Evolutionary conservation across 2,113 vertebrate species (phyloP), one percentile per base, ranked within the genome.

Genomic region (Gasterosteus nipponicus): DNA sequence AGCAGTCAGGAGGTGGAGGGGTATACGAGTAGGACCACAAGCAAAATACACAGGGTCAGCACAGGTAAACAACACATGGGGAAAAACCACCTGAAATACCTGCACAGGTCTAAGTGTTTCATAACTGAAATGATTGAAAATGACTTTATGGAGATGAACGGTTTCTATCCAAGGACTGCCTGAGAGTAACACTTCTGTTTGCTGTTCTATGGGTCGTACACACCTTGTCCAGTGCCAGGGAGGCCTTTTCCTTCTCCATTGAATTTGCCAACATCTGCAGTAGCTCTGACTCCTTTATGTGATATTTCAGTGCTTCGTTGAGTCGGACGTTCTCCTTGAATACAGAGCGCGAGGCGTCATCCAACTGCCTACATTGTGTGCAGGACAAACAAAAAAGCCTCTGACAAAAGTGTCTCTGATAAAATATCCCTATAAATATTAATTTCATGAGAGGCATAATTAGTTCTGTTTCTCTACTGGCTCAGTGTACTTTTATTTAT

Each of bases 301-400:
- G 94, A 81, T 93, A 86, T 60, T 90, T 82, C 29, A 96, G 92
- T 5, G 91, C 86, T 82, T 94, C 92, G 2, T 83, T 95, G 77
- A 97, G 93, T 74, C 84, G 90, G 62, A 95, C 67, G 12, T 94
- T 96, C 83, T 96, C 94, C 89, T 93, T 95, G 87, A 96, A 96
- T 78, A 95, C 93, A 7, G 92, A 89, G 82, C 89, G 95, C 14
- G 93, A 94, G 42, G 90, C 88, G 16, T 85, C 89, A 26, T 96
- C 94, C 89, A 97, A 69, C 82, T 96, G 94, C 80, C 96, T 97
- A 83, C 68, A 87, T 47, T 75, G 26, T 84, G 63, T 6, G 26
- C 26, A 77, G 51, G 16, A 62, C 39, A 85, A 75, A 87, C 39
- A 79, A 54, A 77, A 47, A 15, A 47, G 33, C 19, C 39, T 33